phyloP scores from a whole-genome alignment of 2,797 vertebrate species.

The Gambelia wislizenii region DNA sequence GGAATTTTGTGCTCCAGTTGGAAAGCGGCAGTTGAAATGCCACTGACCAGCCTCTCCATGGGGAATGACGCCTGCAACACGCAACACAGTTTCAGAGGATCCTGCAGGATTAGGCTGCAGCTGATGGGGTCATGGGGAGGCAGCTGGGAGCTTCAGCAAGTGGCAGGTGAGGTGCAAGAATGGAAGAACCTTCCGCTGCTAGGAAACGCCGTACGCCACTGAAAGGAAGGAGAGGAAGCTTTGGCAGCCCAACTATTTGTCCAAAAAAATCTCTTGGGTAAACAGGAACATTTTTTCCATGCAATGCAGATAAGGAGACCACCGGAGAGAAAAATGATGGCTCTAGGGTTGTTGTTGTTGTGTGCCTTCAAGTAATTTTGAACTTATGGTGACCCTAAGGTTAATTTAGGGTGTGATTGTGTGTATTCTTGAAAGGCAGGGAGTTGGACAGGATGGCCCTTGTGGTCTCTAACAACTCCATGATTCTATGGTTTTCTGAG shows the following conservation, averaged over 20 bases:
- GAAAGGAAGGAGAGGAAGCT: not conserved
- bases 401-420: too few relatives aligned
- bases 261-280: not conserved
- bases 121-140: slow-evolving; percentile 43
- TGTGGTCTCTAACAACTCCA: too few relatives aligned
- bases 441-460: too few relatives aligned
- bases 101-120: slow-evolving; percentile 34
- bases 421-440: too few relatives aligned
- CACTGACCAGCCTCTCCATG: not conserved
- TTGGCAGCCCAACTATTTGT: not conserved
- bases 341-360: not conserved
- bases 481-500: too few relatives aligned
- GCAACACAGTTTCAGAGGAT: slow-evolving; percentile 23
- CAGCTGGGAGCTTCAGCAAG: slow-evolving; percentile 38
- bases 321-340: not conserved
- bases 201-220: not conserved
- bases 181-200: not conserved
- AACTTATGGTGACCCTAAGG: too few relatives aligned
- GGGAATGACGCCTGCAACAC: slow-evolving; percentile 43
- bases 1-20: not conserved
- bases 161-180: not conserved
- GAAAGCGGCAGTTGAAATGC: not conserved
- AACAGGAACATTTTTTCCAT: not conserved
- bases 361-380: too few relatives aligned
- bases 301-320: not conserved